These are phyloP conservation scores for Scolopax rusticola DNA, from an alignment of 2,797 vertebrate genomes.

Conservation along the genomic window DNA sequence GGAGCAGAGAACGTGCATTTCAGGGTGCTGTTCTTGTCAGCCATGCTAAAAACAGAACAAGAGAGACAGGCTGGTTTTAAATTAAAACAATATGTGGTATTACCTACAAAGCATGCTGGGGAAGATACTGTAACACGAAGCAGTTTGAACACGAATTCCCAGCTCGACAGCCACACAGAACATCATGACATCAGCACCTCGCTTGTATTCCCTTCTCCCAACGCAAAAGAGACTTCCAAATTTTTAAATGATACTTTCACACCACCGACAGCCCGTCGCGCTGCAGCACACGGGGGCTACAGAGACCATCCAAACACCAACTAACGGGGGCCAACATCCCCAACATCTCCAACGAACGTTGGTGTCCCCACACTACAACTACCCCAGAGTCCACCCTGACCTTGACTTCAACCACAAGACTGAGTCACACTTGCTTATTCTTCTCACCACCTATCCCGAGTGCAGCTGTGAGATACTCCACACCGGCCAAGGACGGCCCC, in stretches of 20 bases:
- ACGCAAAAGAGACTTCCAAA: not conserved
- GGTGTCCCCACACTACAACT: not conserved
- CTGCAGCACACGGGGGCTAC: not conserved
- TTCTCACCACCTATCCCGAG: not conserved
- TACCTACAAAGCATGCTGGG: constrained; percentile 19
- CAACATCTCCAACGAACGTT: not conserved
- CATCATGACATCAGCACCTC: not conserved
- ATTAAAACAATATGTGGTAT: not conserved
- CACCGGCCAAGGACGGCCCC: not conserved
- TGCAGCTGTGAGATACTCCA: not conserved
- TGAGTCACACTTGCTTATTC: not conserved
- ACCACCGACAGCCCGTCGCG: not conserved
- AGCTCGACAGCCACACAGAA: not conserved
- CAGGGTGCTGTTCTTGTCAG: constrained; percentile 91
- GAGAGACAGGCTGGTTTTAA: constrained; percentile 38
- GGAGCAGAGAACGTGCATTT: constrained; percentile 95
- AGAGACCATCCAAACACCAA: not conserved
- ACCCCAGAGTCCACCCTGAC: not conserved
- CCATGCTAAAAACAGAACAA: constrained; percentile 87
- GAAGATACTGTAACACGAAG: not conserved
- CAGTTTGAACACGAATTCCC: not conserved
- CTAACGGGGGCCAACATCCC: not conserved
- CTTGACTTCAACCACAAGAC: not conserved
- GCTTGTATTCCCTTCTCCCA: constrained; percentile 7
- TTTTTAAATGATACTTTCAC: not conserved